Evolutionary conservation across 2,113 vertebrate species (phyloP).

Genomic region (Speoplatyrhinus poulsoni): DNA sequence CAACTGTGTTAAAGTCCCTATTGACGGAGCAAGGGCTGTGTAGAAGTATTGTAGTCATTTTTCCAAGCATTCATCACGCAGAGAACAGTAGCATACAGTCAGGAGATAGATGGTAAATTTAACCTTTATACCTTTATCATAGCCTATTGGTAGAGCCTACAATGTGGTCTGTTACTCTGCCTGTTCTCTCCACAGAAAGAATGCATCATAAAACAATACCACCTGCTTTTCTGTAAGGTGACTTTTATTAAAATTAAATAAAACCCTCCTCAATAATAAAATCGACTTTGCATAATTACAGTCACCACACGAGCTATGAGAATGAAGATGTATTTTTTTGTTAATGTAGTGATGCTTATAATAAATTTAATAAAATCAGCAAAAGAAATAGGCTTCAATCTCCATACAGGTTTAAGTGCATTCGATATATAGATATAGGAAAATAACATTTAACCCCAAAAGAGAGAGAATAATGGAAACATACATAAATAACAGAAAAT

Average conservation of each 20-base stretch:
- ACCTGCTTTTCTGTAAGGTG: background rate
- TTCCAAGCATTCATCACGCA: too few relatives aligned
- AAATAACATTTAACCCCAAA: slow-evolving; percentile 18
- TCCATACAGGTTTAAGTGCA: slow-evolving; percentile 54
- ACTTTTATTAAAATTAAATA: slow-evolving; percentile 28
- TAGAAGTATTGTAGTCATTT: too few relatives aligned
- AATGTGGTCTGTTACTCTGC: too few relatives aligned
- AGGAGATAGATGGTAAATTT: too few relatives aligned
- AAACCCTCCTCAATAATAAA: slow-evolving; percentile 22
- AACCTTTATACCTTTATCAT: too few relatives aligned
- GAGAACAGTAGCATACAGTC: too few relatives aligned
- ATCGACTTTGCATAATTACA: slow-evolving; percentile 8
- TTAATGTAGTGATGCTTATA: background rate
- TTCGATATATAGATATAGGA: slow-evolving; percentile 57
- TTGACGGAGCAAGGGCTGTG: too few relatives aligned
- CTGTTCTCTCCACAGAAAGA: too few relatives aligned
- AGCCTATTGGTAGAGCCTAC: too few relatives aligned
- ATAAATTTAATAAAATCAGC: background rate
- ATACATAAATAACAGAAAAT: background rate
- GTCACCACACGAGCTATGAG: background rate
- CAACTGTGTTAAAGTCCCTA: too few relatives aligned
- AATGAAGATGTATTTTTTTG: background rate
- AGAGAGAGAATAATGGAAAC: background rate
- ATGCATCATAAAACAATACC: too few relatives aligned
- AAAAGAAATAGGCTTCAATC: slow-evolving; percentile 5